phyloP scores from a whole-genome alignment of 2,888 invertebrate genomes.

The Dysmachus trigonus region DNA sequence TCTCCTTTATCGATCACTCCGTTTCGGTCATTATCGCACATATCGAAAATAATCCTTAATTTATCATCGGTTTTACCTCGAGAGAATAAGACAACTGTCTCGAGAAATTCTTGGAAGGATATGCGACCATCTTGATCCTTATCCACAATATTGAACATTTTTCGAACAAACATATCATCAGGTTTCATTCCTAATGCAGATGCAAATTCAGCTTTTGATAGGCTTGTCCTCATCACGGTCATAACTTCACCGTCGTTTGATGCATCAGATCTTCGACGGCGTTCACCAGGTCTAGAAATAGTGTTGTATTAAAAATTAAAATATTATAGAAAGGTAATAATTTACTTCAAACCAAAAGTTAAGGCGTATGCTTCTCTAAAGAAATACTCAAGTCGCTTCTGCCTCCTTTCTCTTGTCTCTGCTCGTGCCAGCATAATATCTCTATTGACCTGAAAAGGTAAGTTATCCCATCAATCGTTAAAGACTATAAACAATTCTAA shows the following conservation, averaged over 20 bases:
- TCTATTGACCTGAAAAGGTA: conserved; percentile 66
- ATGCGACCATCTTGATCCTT: conserved; percentile 93
- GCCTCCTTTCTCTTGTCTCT: conserved; percentile 92
- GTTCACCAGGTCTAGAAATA: conserved; percentile 77
- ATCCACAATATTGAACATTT: conserved; percentile 98
- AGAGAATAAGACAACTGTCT: conserved; percentile 91
- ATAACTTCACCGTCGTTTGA: conserved; percentile 83
- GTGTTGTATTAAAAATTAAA: background rate
- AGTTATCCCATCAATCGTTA: background rate
- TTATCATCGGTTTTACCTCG: conserved; percentile 94
- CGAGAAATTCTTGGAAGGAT: conserved; percentile 94
- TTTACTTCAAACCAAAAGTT: conserved; percentile 79
- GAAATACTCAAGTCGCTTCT: conserved; percentile 92
- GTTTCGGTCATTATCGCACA: conserved; percentile 95
- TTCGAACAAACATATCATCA: conserved; percentile 93
- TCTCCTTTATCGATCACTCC: conserved; percentile 94
- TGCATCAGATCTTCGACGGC: conserved; percentile 76
- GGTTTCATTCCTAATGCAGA: conserved; percentile 95
- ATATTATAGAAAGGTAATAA: background rate
- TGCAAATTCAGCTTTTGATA: conserved; percentile 92
- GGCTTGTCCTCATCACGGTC: conserved; percentile 91
- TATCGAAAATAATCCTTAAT: conserved; percentile 92
- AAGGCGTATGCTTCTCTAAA: conserved; percentile 95
- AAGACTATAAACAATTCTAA: background rate
- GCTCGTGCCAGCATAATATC: conserved; percentile 90